These are phyloP conservation scores for Calyptommatus sinebrachiatus DNA, from an alignment of 2,113 vertebrate species.

Conservation along the genomic window DNA sequence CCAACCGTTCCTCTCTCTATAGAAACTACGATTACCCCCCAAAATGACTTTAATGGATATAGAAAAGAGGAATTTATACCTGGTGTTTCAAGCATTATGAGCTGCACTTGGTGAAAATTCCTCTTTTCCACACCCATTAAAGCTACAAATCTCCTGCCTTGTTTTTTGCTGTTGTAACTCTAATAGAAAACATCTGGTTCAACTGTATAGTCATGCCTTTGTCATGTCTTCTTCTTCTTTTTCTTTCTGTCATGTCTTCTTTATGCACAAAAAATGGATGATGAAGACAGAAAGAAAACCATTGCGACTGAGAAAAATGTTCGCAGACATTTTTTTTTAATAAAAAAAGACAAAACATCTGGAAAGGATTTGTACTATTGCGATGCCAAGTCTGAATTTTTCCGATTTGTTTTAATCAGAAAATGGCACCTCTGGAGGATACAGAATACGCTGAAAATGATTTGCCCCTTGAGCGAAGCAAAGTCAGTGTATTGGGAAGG, in stretches of 20 bases:
- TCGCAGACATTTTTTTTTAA: constrained; percentile 28
- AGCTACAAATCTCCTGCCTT: too few relatives aligned
- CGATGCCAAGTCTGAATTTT: constrained; percentile 33
- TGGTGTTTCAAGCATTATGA: too few relatives aligned
- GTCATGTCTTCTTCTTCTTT: background rate
- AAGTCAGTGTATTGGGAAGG: background rate
- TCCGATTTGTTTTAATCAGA: constrained; percentile 49
- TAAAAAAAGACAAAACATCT: constrained; percentile 42
- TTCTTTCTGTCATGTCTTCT: background rate
- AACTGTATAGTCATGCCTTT: background rate
- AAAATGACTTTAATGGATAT: too few relatives aligned
- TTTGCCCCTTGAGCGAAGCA: constrained; percentile 28
- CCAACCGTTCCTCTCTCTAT: background rate
- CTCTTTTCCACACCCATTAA: too few relatives aligned
- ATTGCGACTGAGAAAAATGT: background rate
- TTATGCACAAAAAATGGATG: background rate
- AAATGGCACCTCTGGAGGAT: constrained; percentile 17
- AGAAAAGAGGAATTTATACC: too few relatives aligned
- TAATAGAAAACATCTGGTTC: background rate
- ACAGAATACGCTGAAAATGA: constrained; percentile 5
- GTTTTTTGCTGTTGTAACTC: too few relatives aligned
- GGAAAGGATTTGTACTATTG: constrained; percentile 40
- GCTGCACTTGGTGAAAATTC: too few relatives aligned
- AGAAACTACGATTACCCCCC: too few relatives aligned
- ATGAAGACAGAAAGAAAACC: background rate